Percentiles rank a stretch among this genome's conserved stretches.
These are phyloP conservation scores for Galerucella nymphaeae DNA, from an alignment of 2,888 invertebrate species.

Conservation along the genomic window DNA sequence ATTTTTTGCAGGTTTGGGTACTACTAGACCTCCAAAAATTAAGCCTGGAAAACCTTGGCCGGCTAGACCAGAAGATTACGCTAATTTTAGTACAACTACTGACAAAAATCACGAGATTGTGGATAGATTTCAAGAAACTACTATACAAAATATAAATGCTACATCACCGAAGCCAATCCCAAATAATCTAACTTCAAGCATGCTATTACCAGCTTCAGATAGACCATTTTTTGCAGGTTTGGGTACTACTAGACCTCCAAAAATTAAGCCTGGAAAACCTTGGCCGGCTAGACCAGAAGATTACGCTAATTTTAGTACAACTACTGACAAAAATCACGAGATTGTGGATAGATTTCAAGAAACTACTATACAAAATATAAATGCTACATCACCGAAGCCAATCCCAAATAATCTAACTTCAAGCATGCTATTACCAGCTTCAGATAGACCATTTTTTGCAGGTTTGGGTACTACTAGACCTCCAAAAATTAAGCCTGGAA, in stretches of 20 bases:
- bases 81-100: neutral
- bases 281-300: neutral
- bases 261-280: too few species aligned
- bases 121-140: slow-evolving; percentile 28
- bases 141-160: too few species aligned
- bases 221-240: too few species aligned
- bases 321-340: neutral
- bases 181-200: too few species aligned
- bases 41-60: too few species aligned
- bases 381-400: neutral
- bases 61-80: neutral
- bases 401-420: neutral
- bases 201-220: too few species aligned
- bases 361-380: neutral
- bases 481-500: slow-evolving; percentile 45
- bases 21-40: too few species aligned
- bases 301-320: neutral
- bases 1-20: too few species aligned
- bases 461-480: slow-evolving; percentile 19
- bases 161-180: too few species aligned
- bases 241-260: too few species aligned
- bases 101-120: neutral
- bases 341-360: slow-evolving; percentile 29
- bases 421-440: neutral
- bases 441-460: slow-evolving; percentile 26